Percentiles rank a stretch among this genome's conserved stretches.
Evolutionary conservation across 2,113 vertebrate species (phyloP).

Genomic region (Pavo muticus): DNA sequence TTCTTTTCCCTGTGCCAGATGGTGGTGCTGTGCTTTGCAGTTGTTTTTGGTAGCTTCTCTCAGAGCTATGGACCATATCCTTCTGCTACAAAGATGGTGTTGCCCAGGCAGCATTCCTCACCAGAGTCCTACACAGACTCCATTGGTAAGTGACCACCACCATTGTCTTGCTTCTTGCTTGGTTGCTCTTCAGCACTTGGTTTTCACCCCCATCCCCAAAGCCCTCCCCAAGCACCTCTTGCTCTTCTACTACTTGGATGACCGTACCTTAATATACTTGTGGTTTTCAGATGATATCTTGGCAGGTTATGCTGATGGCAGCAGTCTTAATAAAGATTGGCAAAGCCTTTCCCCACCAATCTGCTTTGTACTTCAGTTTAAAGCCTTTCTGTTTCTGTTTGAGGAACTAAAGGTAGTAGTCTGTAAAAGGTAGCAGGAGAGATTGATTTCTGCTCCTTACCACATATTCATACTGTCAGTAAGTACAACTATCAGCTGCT

Average conservation of each 20-base stretch:
- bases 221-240: background rate
- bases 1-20: constrained; percentile 77
- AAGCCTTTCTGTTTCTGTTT: background rate
- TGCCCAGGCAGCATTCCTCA: constrained; percentile 81
- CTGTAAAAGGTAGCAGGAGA: background rate
- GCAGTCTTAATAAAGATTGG: background rate
- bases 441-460: background rate
- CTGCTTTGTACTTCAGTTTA: background rate
- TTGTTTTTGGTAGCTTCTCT: constrained; percentile 92
- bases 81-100: constrained; percentile 84
- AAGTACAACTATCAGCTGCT: background rate
- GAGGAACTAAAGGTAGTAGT: background rate
- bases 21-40: constrained; percentile 91
- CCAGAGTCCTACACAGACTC: constrained; percentile 91
- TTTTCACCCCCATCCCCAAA: background rate
- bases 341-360: background rate
- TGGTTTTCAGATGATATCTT: background rate
- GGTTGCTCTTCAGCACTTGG: background rate
- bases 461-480: background rate
- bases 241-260: background rate
- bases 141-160: constrained; percentile 78
- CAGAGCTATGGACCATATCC: constrained; percentile 86
- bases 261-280: background rate
- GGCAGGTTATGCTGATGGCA: background rate
- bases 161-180: background rate